A percentile compares a stretch with the other conserved stretches of the same genome.
Evolutionary conservation across 1,140 invertebrate genomes (phyloP).

Genomic region (Ptiloglossa arizonensis): DNA sequence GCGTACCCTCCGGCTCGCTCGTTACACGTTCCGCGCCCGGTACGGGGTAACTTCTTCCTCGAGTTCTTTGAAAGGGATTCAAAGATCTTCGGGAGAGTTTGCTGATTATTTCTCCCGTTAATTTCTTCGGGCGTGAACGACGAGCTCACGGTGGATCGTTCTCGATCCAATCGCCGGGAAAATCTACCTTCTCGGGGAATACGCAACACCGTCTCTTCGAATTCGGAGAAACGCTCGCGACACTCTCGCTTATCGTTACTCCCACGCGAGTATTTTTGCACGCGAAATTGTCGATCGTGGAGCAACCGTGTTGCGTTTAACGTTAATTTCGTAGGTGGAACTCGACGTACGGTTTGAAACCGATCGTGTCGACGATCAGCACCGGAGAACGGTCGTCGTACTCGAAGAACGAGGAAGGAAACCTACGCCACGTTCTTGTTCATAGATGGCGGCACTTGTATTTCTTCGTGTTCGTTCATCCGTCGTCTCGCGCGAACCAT

Average conservation of each 20-base stretch:
- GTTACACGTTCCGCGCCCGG: constrained; percentile 69
- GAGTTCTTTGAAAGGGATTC: constrained; percentile 44
- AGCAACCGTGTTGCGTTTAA: too few species aligned
- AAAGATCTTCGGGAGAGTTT: constrained; percentile 38
- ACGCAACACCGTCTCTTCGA: not conserved
- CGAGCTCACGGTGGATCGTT: not conserved
- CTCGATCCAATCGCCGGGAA: not conserved
- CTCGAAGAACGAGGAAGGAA: constrained; percentile 23
- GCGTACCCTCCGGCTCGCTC: constrained; percentile 54
- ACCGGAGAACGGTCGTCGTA: constrained; percentile 26
- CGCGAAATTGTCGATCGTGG: too few species aligned
- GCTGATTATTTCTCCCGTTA: constrained; percentile 43
- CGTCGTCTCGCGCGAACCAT: not conserved
- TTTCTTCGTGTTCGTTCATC: constrained; percentile 5
- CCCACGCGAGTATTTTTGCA: too few species aligned
- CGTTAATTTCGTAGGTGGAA: not conserved
- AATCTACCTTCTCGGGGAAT: not conserved
- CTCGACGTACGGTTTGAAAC: not conserved
- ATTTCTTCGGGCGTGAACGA: constrained; percentile 23
- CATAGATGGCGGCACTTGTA: constrained; percentile 71
- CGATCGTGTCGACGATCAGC: not conserved
- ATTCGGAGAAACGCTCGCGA: not conserved
- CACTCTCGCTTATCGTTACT: too few species aligned
- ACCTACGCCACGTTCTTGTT: constrained; percentile 44
- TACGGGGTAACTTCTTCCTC: constrained; percentile 59